Base-by-base conservation (phyloP, 2,797 vertebrate genomes). In the Australoheros facetus region DNA sequence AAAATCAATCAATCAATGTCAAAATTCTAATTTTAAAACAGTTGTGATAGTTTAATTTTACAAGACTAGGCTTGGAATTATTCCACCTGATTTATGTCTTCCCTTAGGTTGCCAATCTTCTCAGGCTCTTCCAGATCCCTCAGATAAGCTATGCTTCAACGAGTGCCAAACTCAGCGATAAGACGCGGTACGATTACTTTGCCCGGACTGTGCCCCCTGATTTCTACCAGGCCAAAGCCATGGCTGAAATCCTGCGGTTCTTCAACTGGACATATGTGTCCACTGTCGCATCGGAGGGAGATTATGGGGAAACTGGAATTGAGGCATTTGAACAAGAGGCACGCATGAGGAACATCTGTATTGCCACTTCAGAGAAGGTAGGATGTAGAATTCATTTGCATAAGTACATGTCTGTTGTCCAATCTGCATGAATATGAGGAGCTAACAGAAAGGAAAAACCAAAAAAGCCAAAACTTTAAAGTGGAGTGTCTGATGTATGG, bases 251-350 rank as follows among this genome's bases (percentile, higher is more conserved):
- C 89, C 77, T 99, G 53, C 93, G 98, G 2, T 97, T 95, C 89
- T 99, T 99, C 91, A 99, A 99, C 93, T 99, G 98, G 98, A 99
- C 98, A 0, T 99, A 99, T 0, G 98, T 99, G 74, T 99, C 98
- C 34, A 99, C 98, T 0, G 97, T 99, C 70, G 98, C 98, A 6
- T 99, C 98, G 0, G 98, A 99, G 81, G 98, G 98, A 0, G 98
- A 99, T 91, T 99, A 99, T 0, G 98, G 98, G 0, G 98, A 99
- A 93, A 99, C 98, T 0, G 98, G 98, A 1, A 99, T 99, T 0
- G 98, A 99, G 88, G 98, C 98, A 26, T 99, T 99, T 0, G 98
- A 99, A 88, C 98, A 99, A 87, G 98, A 99, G 73, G 98, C 98
- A 1, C 96, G 98, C 3, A 92, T 97, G 82, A 96, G 98, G 80